Evolutionary conservation across 2,113 vertebrate genomes (phyloP), one percentile per base, ranked within the genome.

Genomic region (Scophthalmus maximus): DNA sequence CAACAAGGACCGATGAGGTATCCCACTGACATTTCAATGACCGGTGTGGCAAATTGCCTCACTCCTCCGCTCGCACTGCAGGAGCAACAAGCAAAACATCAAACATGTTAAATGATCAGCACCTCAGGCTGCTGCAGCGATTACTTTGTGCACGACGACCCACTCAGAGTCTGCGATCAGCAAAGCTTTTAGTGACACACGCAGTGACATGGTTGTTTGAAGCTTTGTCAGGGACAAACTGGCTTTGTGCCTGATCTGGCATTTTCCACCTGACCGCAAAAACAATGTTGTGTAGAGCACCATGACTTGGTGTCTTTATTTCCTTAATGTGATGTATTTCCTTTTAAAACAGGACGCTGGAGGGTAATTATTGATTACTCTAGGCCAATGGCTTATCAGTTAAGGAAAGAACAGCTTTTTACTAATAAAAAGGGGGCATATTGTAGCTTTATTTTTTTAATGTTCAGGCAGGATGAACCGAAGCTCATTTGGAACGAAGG

Each of bases 1-100:
- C 73, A 55, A 67, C 82, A 68, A 64, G 56, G 27, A 62, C 64
- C 42, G 80, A 84, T 71, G 68, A 84, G 59, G 81, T 34, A 2
- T 49, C 72, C 65, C 0, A 55, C 76, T 90, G 86, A 82, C 82
- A 84, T 87, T 87, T 90, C 53, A 66, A 72, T 58, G 65, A 22
- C 44, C 55, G 5, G 20, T 1, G 51, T 57, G 79, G 79, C 57
- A 83, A 84, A 76, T 70, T 20, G 47, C 32, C 34, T 52, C 36
- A 34, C 34, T 67, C 12, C n/a, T 18, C 52, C 2, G 80, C 52
- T 62, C 70, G 6, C 27, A 27, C 60, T 50, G 44, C 47, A 42
- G 56, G 56, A 64, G 61, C 76, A 58, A 55, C 80, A 30, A 51
- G 61, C 26, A 38, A 40, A 30, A 71, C 68, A 84, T 82, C 77